Conservation (phyloP, 2,797 vertebrate genomes). For the Pseudochirops corinnae region DNA sequence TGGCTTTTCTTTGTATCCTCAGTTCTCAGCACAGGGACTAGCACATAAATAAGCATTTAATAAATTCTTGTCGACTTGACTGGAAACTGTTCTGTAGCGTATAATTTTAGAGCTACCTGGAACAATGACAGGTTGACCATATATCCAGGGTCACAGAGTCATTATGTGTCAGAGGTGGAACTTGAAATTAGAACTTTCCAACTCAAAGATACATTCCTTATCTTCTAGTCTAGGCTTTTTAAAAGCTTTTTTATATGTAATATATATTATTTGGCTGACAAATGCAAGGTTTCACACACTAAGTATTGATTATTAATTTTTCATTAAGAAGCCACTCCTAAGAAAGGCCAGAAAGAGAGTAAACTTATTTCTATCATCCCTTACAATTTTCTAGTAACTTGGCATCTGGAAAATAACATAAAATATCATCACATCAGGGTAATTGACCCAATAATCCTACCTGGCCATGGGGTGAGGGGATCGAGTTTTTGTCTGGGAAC, state of each 20-base stretch:
- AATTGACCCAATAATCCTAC: constrained; percentile 76
- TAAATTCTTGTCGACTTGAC: neutral
- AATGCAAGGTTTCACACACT: constrained; percentile 48
- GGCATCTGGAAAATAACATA: constrained; percentile 72
- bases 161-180: neutral
- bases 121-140: neutral
- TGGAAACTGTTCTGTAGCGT: neutral
- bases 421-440: constrained; percentile 71
- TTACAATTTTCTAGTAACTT: constrained; percentile 75
- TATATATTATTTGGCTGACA: constrained; percentile 34
- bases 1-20: neutral
- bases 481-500: constrained; percentile 69
- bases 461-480: constrained; percentile 74
- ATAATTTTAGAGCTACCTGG: neutral
- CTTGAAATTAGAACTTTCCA: neutral
- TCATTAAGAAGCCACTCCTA: constrained; percentile 77
- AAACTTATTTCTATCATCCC: constrained; percentile 77
- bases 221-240: neutral
- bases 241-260: neutral
- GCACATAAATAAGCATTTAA: neutral
- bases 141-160: neutral
- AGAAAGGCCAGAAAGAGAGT: constrained; percentile 75
- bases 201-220: neutral
- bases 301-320: constrained; percentile 76
- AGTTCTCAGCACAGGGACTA: neutral